These are phyloP conservation scores for Megalops cyprinoides DNA, from an alignment of 2,797 vertebrate species.

Conservation along the genomic window DNA sequence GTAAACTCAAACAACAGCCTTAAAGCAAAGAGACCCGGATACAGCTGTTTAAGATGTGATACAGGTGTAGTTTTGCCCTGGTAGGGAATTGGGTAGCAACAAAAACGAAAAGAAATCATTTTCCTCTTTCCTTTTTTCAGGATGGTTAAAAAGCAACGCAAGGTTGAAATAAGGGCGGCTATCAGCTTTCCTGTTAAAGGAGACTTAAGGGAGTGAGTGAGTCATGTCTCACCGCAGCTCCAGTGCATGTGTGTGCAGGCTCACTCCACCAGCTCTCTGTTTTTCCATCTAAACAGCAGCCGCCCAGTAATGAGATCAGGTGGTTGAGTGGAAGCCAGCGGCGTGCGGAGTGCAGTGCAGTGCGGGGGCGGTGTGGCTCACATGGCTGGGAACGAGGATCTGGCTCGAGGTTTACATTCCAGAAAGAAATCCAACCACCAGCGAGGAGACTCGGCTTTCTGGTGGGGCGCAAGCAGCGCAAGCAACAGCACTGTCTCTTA, in stretches of 20 bases:
- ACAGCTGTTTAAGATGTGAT: no score
- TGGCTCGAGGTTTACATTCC: not conserved
- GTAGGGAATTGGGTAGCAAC: not conserved
- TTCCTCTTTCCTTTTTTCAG: not conserved
- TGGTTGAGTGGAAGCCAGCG: not conserved
- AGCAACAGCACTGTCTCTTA: not conserved
- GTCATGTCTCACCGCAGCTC: not conserved
- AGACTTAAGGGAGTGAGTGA: not conserved
- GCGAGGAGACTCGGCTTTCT: not conserved
- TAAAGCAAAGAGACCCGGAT: not conserved
- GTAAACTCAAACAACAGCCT: not conserved
- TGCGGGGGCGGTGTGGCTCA: not conserved
- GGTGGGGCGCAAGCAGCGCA: not conserved
- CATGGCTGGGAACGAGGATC: constrained; percentile 1
- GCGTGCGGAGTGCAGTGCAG: not conserved
- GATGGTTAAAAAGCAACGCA: not conserved
- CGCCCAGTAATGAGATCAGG: not conserved
- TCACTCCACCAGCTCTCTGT: not conserved
- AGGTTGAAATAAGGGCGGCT: not conserved
- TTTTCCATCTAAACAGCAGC: not conserved
- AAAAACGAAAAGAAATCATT: not conserved
- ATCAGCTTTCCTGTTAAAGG: not conserved
- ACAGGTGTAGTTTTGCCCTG: no score
- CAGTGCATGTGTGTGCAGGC: not conserved
- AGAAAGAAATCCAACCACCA: not conserved